Percentiles rank a stretch among this genome's conserved stretches.
These are phyloP conservation scores for Telmatochromis brichardi DNA, from an alignment of 2,113 vertebrate genomes.

Conservation along the genomic window DNA sequence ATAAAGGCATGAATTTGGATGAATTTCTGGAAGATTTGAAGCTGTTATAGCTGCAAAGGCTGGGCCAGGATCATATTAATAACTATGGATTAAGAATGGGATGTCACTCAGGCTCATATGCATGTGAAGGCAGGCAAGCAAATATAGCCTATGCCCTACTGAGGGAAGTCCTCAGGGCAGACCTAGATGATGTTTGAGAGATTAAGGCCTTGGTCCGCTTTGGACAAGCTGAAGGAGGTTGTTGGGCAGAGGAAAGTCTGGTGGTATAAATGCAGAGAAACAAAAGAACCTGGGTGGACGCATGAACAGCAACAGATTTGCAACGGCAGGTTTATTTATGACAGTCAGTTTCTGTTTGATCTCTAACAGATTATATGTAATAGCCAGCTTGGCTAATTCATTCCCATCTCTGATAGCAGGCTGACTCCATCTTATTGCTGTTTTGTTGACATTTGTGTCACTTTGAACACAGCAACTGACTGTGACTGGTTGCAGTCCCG, in stretches of 20 bases:
- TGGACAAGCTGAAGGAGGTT: background rate
- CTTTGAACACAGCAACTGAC: background rate
- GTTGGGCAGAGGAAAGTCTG: background rate
- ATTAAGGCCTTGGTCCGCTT: background rate
- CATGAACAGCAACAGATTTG: background rate
- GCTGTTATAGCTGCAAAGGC: background rate
- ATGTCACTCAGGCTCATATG: background rate
- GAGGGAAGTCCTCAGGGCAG: background rate
- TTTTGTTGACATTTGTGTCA: background rate
- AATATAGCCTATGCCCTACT: background rate
- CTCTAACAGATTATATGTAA: background rate
- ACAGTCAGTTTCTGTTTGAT: background rate
- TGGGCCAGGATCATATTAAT: background rate
- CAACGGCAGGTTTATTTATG: background rate
- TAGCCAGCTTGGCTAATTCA: background rate
- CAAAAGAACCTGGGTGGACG: background rate
- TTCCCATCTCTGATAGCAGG: background rate
- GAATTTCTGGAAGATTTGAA: background rate
- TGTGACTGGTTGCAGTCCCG: background rate
- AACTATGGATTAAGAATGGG: background rate
- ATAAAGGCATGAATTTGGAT: background rate
- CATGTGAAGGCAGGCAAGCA: background rate
- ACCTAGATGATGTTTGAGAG: background rate
- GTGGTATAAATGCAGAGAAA: background rate
- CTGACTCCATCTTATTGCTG: background rate